Conservation (phyloP, 1,140 invertebrate species). For the Proales similis region DNA sequence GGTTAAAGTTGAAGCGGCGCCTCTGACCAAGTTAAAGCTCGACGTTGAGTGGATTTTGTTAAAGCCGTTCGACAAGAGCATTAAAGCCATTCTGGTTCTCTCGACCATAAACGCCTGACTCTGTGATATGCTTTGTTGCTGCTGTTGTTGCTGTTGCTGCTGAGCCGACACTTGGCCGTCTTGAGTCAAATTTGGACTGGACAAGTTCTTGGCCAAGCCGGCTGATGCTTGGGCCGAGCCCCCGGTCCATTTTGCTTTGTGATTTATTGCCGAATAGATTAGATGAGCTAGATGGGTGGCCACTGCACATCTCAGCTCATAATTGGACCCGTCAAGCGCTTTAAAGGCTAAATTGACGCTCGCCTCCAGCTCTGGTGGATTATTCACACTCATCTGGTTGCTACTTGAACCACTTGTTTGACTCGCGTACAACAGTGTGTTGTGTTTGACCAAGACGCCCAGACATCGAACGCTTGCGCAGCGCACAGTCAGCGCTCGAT, state of each 20-base stretch:
- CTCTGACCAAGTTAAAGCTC: conserved; percentile 19
- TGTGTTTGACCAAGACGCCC: conserved; percentile 24
- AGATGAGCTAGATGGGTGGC: conserved; percentile 78
- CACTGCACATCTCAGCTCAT: conserved; percentile 82
- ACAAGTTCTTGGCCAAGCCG: too few species aligned
- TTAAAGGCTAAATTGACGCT: conserved; percentile 78
- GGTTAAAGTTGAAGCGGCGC: neutral
- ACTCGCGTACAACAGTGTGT: conserved; percentile 15
- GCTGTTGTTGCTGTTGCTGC: neutral
- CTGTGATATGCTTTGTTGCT: neutral
- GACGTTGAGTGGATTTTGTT: neutral
- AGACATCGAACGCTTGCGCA: conserved; percentile 67
- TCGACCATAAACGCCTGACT: neutral
- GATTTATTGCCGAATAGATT: conserved; percentile 69
- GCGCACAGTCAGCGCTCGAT: conserved; percentile 80
- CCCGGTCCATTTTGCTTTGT: conserved; percentile 39
- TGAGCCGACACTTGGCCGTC: neutral
- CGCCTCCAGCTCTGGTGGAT: conserved; percentile 79
- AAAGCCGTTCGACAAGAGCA: conserved; percentile 7
- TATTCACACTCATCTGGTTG: conserved; percentile 76
- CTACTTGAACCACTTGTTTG: conserved; percentile 52
- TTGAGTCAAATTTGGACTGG: neutral
- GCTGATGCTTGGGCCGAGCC: neutral
- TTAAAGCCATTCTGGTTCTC: neutral
- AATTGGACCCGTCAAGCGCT: conserved; percentile 84